Evolutionary conservation across 2,113 vertebrate genomes (phyloP), one percentile per base, ranked within the genome.

Genomic region (Vimba vimba): DNA sequence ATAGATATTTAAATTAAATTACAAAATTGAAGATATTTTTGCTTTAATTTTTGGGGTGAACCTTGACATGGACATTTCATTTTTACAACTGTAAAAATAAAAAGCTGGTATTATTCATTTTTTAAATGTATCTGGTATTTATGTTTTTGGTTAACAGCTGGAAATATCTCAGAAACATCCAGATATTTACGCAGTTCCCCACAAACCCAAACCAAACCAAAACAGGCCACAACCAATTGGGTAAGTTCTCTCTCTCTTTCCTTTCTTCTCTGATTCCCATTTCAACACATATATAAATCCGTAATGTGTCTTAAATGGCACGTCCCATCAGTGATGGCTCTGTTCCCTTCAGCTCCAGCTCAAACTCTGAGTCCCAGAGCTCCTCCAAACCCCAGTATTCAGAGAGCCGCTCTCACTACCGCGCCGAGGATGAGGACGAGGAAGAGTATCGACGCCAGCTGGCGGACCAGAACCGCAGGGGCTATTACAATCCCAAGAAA

Each of bases 161-260:
- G 97, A 99, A 94, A 97, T 99, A 62, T 97, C 97, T 85, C 98
- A 99, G 94, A 98, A 97, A 92, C 97, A 98, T 87, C 97, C 98
- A 0, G 98, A 99, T 90, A 98, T 99, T 94, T 99, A 99, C 59
- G 98, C 98, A 27, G 92, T 99, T 87, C 97, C 98, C 21, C 47
- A 97, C 59, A 99, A 99, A 94, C 96, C 93, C 64, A 99, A 98
- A 82, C 93, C 95, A n/a, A 97, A 97, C 76, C 93, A 95, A n/a
- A 95, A 91, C 91, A 94, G 95, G 55, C 92, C 96, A 1, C 97
- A 96, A 87, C 93, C 95, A 0, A 88, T 94, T 47, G 97, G 98
- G 97, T 99, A 94, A 95, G 93, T 75, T 45, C 19, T 55, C 17
- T 57, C 7, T 7, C 6, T 21, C 21, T 21, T 21, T 21, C 2